These are phyloP conservation scores for Abrostola triplasia DNA, from an alignment of 2,888 invertebrate genomes.

Conservation along the genomic window DNA sequence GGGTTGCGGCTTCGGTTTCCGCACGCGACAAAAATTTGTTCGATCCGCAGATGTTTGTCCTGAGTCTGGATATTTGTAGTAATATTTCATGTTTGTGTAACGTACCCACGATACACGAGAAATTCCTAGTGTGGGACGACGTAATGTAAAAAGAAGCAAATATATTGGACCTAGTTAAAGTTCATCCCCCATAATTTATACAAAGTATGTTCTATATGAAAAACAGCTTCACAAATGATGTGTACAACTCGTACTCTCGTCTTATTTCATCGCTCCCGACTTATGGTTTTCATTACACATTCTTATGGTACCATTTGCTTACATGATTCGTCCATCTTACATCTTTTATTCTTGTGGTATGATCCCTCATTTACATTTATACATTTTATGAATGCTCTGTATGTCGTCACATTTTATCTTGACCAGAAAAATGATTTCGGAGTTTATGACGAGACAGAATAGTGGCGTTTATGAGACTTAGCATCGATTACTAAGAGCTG, in stretches of 20 bases:
- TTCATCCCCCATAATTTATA: not conserved
- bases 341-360: constrained; percentile 46
- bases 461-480: not conserved
- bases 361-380: constrained; percentile 57
- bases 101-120: too few species aligned
- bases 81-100: too few species aligned
- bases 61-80: too few species aligned
- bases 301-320: constrained; percentile 55
- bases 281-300: constrained; percentile 50
- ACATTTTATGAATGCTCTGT: constrained; percentile 33
- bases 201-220: not conserved
- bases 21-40: too few species aligned
- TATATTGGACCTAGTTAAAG: too few species aligned
- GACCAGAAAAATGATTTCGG: constrained; percentile 2
- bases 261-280: constrained; percentile 29
- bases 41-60: too few species aligned
- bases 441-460: not conserved
- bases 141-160: too few species aligned
- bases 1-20: too few species aligned
- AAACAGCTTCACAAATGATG: not conserved
- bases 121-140: too few species aligned
- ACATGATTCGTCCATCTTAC: constrained; percentile 52
- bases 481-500: not conserved
- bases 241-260: constrained; percentile 2
- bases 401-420: constrained; percentile 27